These are phyloP conservation scores for Caenorhabditis becei DNA, from an alignment of 2,888 invertebrate genomes.

Conservation along the genomic window DNA sequence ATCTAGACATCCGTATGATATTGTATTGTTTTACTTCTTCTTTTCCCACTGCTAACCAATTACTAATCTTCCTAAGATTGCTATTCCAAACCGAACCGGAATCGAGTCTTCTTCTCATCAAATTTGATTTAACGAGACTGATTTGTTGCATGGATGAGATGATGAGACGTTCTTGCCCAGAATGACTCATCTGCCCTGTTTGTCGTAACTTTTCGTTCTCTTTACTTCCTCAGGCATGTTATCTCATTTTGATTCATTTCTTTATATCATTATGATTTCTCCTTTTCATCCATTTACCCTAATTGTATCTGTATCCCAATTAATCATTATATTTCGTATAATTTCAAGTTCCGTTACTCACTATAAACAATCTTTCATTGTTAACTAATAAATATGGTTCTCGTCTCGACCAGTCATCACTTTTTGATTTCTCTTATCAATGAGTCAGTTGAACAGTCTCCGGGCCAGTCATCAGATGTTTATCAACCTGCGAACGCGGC, in stretches of 20 bases:
- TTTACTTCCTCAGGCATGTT: conserved; percentile 58
- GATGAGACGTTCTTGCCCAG: conserved; percentile 3
- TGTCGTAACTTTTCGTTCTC: conserved; percentile 52
- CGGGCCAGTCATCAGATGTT: conserved; percentile 36
- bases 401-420: neutral
- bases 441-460: conserved; percentile 19
- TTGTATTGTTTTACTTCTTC: neutral
- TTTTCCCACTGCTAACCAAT: no score
- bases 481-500: conserved; percentile 17
- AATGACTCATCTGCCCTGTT: conserved; percentile 7
- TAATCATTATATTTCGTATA: neutral
- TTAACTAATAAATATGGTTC: conserved; percentile 13
- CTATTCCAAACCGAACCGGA: neutral
- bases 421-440: neutral
- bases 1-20: neutral
- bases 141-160: conserved; percentile 50
- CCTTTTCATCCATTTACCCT: neutral
- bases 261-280: neutral
- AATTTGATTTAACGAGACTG: conserved; percentile 46
- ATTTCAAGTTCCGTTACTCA: neutral
- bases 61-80: neutral
- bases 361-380: neutral
- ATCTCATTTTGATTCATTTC: conserved; percentile 42
- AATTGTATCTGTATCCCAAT: no score
- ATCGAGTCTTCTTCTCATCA: conserved; percentile 16